Evolutionary conservation across 64 coral and sea anemone species (phyloP).

Genomic region (Montipora foliosa): DNA sequence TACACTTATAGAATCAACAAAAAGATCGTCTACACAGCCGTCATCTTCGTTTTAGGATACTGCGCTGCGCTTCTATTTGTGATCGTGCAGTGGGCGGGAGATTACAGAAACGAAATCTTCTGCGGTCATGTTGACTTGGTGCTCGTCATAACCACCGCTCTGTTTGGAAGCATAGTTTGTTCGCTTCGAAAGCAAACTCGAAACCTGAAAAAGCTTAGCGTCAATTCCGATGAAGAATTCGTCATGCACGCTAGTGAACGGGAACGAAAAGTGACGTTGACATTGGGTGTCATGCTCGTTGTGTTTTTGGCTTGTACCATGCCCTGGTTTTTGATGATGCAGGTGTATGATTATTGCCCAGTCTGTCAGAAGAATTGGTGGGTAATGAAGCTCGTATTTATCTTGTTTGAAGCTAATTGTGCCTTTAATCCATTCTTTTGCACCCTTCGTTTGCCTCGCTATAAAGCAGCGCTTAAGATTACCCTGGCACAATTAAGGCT

Average conservation of each 20-base stretch:
- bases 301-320: conserved; percentile 75
- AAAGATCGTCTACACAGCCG: conserved; percentile 20
- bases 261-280: conserved; percentile 74
- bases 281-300: conserved; percentile 64
- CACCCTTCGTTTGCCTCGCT: conserved; percentile 76
- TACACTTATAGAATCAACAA: conserved; percentile 61
- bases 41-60: conserved; percentile 64
- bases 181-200: conserved; percentile 62
- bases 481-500: not conserved
- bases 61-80: conserved; percentile 52
- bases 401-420: conserved; percentile 82
- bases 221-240: conserved; percentile 5
- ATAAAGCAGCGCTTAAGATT: conserved; percentile 5
- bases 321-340: conserved; percentile 86
- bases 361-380: conserved; percentile 56
- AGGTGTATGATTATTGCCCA: conserved; percentile 63
- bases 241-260: conserved; percentile 32
- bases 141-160: conserved; percentile 47
- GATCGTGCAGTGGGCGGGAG: conserved; percentile 35
- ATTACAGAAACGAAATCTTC: conserved; percentile 76
- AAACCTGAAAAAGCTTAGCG: conserved; percentile 37
- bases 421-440: conserved; percentile 85
- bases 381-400: conserved; percentile 73
- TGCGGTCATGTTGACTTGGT: conserved; percentile 78
- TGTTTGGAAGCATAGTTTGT: conserved; percentile 61